Conservation (phyloP, 1,140 invertebrate genomes). For the Choristoneura fumiferana region DNA sequence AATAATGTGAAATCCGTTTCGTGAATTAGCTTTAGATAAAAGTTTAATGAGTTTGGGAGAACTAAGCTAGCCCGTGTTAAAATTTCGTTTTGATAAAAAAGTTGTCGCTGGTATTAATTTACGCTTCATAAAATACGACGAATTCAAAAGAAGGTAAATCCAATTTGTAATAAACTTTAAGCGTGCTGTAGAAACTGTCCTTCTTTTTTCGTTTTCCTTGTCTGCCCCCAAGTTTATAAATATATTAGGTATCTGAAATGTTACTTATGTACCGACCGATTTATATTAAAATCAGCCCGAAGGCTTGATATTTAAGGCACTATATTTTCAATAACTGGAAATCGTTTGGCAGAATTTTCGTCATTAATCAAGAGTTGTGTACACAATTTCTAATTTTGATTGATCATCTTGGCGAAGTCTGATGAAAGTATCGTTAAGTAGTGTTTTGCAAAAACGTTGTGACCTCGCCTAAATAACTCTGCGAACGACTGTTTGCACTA, state of each 20-base stretch:
- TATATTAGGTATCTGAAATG: too few species aligned
- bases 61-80: too few species aligned
- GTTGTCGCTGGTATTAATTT: neutral
- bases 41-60: too few species aligned
- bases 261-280: too few species aligned
- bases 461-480: neutral
- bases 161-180: neutral
- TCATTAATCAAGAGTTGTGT: conserved; percentile 4
- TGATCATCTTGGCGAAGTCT: conserved; percentile 5
- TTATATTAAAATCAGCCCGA: too few species aligned
- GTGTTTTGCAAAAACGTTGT: neutral
- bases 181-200: neutral
- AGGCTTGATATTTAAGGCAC: too few species aligned
- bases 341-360: neutral
- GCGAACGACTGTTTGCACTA: too few species aligned
- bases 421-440: neutral
- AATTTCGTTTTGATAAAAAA: too few species aligned
- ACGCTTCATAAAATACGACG: neutral
- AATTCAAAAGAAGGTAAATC: too few species aligned
- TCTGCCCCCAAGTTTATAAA: too few species aligned
- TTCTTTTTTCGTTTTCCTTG: neutral
- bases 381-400: conserved; percentile 14
- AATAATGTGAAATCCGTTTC: too few species aligned
- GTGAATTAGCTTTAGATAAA: too few species aligned
- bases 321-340: neutral